These are phyloP conservation scores for Apocrypta bakeri DNA, from an alignment of 1,140 invertebrate genomes.

Conservation along the genomic window DNA sequence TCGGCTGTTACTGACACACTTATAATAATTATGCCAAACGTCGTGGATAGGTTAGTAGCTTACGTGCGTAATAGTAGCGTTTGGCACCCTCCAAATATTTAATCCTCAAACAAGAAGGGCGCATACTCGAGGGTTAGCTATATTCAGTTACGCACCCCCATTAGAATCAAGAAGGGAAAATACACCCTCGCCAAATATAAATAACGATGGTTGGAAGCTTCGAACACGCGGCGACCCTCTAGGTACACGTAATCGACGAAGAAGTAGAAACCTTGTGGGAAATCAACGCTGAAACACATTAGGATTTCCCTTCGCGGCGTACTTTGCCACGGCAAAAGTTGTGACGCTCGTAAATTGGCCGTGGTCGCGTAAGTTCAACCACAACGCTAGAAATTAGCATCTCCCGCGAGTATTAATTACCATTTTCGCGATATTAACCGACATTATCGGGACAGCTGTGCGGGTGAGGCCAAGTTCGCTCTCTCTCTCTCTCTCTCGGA, in stretches of 20 bases:
- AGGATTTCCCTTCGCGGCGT: not conserved
- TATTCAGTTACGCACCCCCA: conserved; percentile 5
- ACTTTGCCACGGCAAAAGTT: not conserved
- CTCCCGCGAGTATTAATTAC: conserved; percentile 71
- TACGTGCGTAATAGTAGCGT: not conserved
- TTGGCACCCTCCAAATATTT: conserved; percentile 16
- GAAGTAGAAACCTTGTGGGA: conserved; percentile 33
- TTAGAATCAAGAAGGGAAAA: not conserved
- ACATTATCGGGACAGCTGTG: conserved; percentile 69
- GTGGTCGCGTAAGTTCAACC: conserved; percentile 26
- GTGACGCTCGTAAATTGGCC: not conserved
- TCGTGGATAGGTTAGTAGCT: not conserved
- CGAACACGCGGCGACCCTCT: not conserved
- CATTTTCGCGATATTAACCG: conserved; percentile 73
- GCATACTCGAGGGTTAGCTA: not conserved
- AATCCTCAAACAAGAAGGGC: not conserved
- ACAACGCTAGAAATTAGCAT: conserved; percentile 39
- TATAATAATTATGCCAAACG: not conserved
- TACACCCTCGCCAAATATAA: not conserved
- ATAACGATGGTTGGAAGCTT: conserved; percentile 5
- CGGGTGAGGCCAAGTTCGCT: conserved; percentile 60
- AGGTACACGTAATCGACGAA: conserved; percentile 13
- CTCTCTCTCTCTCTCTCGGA: too few species aligned
- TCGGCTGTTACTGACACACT: not conserved
- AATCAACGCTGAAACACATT: conserved; percentile 31